These are phyloP conservation scores for Teleiodes luculella DNA, from an alignment of 2,888 invertebrate species.

Conservation along the genomic window DNA sequence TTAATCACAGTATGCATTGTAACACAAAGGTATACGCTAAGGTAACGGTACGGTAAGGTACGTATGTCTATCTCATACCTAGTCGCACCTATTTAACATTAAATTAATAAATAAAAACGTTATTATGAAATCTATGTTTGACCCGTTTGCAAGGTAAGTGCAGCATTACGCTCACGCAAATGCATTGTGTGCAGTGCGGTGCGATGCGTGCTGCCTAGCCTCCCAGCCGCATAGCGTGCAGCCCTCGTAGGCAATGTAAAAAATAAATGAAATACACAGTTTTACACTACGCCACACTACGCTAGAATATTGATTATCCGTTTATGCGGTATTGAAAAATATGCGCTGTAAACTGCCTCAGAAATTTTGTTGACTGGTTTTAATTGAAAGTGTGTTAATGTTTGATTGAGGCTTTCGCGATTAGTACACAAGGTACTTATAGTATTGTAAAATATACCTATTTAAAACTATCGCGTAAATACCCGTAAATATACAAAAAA, in stretches of 20 bases:
- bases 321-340: background rate
- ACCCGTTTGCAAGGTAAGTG: conserved; percentile 67
- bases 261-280: conserved; percentile 11
- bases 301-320: background rate
- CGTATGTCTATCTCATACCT: background rate
- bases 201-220: conserved; percentile 21
- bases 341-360: too few species aligned
- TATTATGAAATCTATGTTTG: conserved; percentile 64
- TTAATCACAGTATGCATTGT: too few species aligned
- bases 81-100: background rate
- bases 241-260: conserved; percentile 21
- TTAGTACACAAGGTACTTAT: too few species aligned
- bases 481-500: too few species aligned
- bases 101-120: conserved; percentile 2
- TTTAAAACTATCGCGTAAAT: too few species aligned
- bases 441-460: too few species aligned
- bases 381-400: too few species aligned
- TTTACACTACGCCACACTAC: background rate
- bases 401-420: too few species aligned
- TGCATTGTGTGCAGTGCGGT: background rate
- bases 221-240: conserved; percentile 43
- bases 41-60: too few species aligned
- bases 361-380: too few species aligned
- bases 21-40: too few species aligned
- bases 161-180: conserved; percentile 69